Percentiles rank a stretch among this genome's conserved stretches.
These are phyloP conservation scores for Anguilla obscura DNA, from an alignment of 2,797 vertebrate species.

Conservation along the genomic window DNA sequence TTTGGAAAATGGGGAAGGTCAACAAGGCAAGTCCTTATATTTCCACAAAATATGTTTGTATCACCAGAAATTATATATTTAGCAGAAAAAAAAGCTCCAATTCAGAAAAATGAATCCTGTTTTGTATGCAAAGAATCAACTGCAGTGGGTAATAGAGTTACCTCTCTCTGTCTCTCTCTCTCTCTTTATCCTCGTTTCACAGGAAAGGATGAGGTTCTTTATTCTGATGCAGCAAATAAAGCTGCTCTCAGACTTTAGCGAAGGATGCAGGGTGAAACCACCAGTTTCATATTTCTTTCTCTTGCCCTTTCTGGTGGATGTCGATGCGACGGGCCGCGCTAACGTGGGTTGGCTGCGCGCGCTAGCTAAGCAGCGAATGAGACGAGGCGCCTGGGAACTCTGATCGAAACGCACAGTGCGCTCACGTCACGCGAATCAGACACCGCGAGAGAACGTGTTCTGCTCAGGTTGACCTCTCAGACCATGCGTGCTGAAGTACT, in stretches of 20 bases:
- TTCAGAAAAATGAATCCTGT: background rate
- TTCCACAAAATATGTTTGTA: background rate
- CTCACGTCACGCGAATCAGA: background rate
- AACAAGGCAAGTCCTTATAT: background rate
- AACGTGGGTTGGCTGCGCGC: conserved; percentile 40
- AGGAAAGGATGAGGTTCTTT: background rate
- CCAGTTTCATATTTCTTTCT: background rate
- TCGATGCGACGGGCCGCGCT: conserved; percentile 41
- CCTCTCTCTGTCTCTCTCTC: background rate
- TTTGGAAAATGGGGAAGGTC: background rate
- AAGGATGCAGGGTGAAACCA: conserved; percentile 8
- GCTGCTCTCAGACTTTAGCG: background rate
- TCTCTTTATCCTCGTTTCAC: background rate
- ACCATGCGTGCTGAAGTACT: background rate
- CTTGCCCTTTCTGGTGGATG: conserved; percentile 24
- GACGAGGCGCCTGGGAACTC: conserved; percentile 41
- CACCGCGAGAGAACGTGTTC: background rate
- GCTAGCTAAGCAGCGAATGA: conserved; percentile 50
- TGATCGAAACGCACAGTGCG: background rate
- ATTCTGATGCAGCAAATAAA: background rate
- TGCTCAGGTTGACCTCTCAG: background rate
- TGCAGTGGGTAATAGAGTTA: background rate
- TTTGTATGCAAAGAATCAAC: background rate
- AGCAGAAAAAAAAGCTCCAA: background rate
- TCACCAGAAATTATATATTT: background rate